Evolutionary conservation across 2,113 vertebrate genomes (phyloP), one percentile per base, ranked within the genome.

Genomic region (Pseudois nayaur): DNA sequence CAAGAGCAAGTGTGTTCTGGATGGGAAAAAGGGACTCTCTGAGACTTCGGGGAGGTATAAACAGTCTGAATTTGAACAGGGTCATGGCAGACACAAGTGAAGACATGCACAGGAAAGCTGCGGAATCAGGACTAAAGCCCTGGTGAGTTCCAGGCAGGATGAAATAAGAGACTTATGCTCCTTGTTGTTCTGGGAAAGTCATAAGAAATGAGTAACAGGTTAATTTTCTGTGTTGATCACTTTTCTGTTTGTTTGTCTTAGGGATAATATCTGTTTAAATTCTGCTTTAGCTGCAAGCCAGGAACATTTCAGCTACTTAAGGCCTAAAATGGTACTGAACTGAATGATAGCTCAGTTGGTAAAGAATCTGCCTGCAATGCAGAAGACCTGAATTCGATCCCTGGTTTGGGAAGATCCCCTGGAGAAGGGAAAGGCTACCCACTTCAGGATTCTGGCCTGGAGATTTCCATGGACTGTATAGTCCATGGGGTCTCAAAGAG

Each of bases 1-100:
- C 0, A 10, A 27, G 43, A 92, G 48, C 62, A 74, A 33, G n/a
- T 74, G 81, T 90, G 11, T 7, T 27, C 5, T 7, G 0, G 6
- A 7, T 45, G 31, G 59, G 12, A 43, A 21, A n/a, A 7, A n/a
- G 23, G 23, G 10, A 45, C 5, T 6, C 31, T 6, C 0, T 1
- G 43, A 52, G 40, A n/a, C 10, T 13, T 8, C 6, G 36, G 36
- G 54, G 17, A 25, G 9, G 12, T 23, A 0, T 3, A 17, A 40
- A 27, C 36, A 43, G 54, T 25, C 31, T 64, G 74, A 54, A n/a
- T 14, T 87, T 48, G 88, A 79, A 45, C 7, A 7, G 1, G 29
- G 21, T 16, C 17, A 2, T 5, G 8, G 60, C 15, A 29, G 40
- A 40, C 3, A 1, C 31, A 52, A 16, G 43, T 1, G 52, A 40